These are phyloP conservation scores for Heteropelma amictum DNA, from an alignment of 2,888 invertebrate species.

Conservation along the genomic window DNA sequence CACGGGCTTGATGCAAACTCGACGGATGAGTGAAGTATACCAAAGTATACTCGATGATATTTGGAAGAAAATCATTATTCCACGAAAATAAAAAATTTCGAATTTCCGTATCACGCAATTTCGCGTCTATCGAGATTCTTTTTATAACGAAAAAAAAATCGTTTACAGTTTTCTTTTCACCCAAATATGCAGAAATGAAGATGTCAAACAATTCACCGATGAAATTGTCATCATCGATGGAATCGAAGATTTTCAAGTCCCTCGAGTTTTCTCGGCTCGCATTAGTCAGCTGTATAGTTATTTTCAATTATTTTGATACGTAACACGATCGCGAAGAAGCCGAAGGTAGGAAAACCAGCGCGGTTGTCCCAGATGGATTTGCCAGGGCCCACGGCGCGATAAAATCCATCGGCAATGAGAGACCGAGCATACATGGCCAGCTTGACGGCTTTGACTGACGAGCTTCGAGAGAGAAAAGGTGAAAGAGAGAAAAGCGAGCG, in stretches of 20 bases:
- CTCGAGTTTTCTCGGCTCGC: too few relatives aligned
- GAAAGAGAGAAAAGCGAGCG: background rate
- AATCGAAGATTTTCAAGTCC: background rate
- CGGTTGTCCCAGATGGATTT: constrained; percentile 41
- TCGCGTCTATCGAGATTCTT: too few relatives aligned
- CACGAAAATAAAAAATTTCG: too few relatives aligned
- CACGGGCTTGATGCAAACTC: constrained; percentile 22
- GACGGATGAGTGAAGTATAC: constrained; percentile 16
- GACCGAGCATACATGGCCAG: constrained; percentile 42
- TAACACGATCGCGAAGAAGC: background rate
- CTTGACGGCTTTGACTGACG: constrained; percentile 72
- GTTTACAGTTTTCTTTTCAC: too few relatives aligned
- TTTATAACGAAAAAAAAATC: too few relatives aligned
- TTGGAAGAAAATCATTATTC: too few relatives aligned
- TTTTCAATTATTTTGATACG: constrained; percentile 16
- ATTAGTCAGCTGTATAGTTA: too few relatives aligned
- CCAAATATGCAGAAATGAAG: background rate
- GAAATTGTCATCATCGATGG: constrained; percentile 4
- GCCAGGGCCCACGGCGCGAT: constrained; percentile 63
- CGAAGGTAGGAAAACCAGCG: constrained; percentile 22
- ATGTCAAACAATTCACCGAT: background rate
- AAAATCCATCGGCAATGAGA: constrained; percentile 64
- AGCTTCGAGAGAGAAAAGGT: constrained; percentile 62
- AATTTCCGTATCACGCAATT: too few relatives aligned
- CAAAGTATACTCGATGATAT: too few relatives aligned